Evolutionary conservation across 2,113 vertebrate genomes (phyloP).

Genomic region (Tragelaphus strepsiceros): DNA sequence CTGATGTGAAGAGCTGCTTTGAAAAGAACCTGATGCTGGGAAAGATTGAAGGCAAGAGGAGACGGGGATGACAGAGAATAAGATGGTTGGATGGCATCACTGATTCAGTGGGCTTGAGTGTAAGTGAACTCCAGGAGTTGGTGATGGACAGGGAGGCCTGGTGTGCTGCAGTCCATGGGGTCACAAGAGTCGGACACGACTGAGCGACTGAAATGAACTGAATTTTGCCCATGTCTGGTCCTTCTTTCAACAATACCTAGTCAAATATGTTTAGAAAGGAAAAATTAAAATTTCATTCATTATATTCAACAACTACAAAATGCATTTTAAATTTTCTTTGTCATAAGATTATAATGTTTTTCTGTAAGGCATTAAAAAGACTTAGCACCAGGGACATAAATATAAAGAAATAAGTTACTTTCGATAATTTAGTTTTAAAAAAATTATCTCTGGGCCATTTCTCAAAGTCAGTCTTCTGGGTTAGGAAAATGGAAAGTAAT

Average conservation of each 20-base stretch:
- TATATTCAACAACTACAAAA: not conserved
- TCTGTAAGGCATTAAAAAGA: not conserved
- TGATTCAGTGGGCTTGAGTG: not conserved
- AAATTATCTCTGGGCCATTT: not conserved
- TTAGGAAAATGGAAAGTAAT: not conserved
- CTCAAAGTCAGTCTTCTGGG: not conserved
- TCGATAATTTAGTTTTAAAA: slow-evolving; percentile 37
- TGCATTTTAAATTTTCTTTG: not conserved
- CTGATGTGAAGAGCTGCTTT: not conserved
- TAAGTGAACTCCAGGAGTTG: not conserved
- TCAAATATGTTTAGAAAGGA: not conserved
- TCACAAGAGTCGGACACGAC: not conserved
- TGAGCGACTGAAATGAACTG: not conserved
- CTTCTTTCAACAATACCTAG: not conserved
- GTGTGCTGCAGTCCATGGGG: not conserved
- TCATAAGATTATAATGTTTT: not conserved
- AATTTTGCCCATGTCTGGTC: not conserved
- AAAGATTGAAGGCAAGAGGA: not conserved
- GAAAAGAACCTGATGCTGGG: not conserved
- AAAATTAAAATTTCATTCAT: not conserved
- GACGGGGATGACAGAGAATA: not conserved
- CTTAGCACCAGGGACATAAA: not conserved
- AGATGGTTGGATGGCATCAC: not conserved
- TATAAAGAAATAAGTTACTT: not conserved
- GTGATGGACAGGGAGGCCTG: not conserved